phyloP scores from a whole-genome alignment of 2,113 vertebrate genomes.

The Brachypodius melanocephalos region DNA sequence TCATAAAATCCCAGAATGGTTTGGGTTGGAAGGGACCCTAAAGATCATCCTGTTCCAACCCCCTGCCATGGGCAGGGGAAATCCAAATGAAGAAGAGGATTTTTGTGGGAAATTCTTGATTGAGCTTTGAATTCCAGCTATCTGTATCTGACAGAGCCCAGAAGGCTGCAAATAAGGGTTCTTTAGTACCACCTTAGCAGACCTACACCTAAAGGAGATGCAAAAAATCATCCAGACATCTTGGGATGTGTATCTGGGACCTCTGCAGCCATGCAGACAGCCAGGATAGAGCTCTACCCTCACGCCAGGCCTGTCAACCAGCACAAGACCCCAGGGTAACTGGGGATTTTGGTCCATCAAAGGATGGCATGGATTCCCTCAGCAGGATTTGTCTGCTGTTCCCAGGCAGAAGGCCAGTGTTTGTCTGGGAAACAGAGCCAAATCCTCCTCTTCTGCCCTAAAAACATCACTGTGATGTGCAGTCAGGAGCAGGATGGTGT shows the following conservation, averaged over 20 bases:
- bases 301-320: accelerated
- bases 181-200: background rate
- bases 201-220: background rate
- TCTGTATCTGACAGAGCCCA: background rate
- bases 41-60: background rate
- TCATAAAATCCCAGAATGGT: background rate
- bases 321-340: background rate
- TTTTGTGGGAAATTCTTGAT: background rate
- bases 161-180: accelerated
- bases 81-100: background rate
- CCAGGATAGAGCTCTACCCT: background rate
- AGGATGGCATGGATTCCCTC: background rate
- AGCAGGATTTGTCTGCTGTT: background rate
- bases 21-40: background rate
- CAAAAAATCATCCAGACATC: background rate
- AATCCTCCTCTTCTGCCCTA: background rate
- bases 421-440: background rate
- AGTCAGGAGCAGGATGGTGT: background rate
- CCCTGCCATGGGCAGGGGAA: background rate
- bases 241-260: background rate
- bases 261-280: background rate
- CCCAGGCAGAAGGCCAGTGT: background rate
- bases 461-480: background rate
- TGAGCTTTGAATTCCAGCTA: background rate
- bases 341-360: background rate